Evolutionary conservation across 2,797 vertebrate genomes (phyloP), one percentile per base, ranked within the genome.

Genomic region (Antrozous pallidus): DNA sequence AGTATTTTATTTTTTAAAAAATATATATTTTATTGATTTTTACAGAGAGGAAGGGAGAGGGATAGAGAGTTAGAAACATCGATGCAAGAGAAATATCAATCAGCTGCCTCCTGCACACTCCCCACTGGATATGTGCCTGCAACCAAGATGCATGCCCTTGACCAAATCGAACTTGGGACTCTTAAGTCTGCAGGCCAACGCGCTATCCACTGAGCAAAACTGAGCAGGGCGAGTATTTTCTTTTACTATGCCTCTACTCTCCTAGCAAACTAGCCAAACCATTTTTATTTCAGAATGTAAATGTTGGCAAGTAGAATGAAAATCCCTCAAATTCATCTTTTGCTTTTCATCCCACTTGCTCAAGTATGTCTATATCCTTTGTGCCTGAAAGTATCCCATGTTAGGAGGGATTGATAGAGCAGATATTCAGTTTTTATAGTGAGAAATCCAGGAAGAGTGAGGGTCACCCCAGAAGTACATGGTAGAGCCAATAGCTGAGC

Each of bases 1-100:
- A 54, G 28, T 73, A n/a, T 92, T 93, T 85, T 61, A 5, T 94
- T 92, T 93, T 82, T n/a, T n/a, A n/a, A n/a, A n/a, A n/a, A n/a
- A n/a, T n/a, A n/a, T n/a, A n/a, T n/a, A n/a, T n/a, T n/a, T n/a
- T n/a, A n/a, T n/a, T n/a, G n/a, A n/a, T n/a, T n/a, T n/a, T n/a
- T n/a, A n/a, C n/a, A n/a, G n/a, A n/a, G n/a, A n/a, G n/a, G n/a
- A n/a, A n/a, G n/a, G n/a, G n/a, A n/a, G n/a, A n/a, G n/a, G n/a
- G n/a, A n/a, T n/a, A n/a, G n/a, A n/a, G n/a, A n/a, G n/a, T n/a
- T n/a, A n/a, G n/a, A n/a, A n/a, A n/a, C n/a, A n/a, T n/a, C n/a
- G n/a, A n/a, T n/a, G n/a, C n/a, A n/a, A n/a, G n/a, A n/a, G n/a
- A n/a, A n/a, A n/a, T n/a, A n/a, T n/a, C n/a, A n/a, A n/a, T n/a